Conservation (phyloP, 2,888 invertebrate genomes). For the Acrobasis repandana region DNA sequence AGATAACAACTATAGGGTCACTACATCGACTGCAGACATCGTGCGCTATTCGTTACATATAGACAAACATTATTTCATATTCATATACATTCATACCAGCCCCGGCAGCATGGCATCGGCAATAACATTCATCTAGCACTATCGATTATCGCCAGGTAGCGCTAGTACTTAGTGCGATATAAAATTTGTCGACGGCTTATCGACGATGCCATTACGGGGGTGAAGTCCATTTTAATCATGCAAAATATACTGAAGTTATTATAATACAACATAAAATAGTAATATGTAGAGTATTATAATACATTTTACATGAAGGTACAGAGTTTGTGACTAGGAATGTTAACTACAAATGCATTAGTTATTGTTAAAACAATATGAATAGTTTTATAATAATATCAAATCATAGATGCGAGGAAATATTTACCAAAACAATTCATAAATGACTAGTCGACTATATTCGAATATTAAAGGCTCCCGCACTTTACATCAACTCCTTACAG, state of each 20-base stretch:
- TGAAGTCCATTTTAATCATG: background rate
- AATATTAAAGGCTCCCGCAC: background rate
- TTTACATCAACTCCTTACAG: too few species aligned
- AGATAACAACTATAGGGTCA: conserved; percentile 14
- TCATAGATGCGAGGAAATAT: conserved; percentile 1
- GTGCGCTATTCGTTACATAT: background rate
- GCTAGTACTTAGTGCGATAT: too few species aligned
- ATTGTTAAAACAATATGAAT: background rate
- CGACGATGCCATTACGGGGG: too few species aligned
- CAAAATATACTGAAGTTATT: background rate
- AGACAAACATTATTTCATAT: background rate
- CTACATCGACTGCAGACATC: conserved; percentile 1
- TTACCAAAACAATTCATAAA: conserved; percentile 15
- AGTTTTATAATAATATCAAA: background rate
- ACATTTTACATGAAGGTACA: conserved; percentile 2
- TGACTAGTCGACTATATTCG: conserved; percentile 32
- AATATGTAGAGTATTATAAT: conserved; percentile 25
- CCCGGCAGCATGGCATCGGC: too few species aligned
- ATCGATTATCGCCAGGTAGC: too few species aligned
- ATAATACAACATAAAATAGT: conserved; percentile 8
- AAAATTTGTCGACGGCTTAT: too few species aligned
- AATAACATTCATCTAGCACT: too few species aligned
- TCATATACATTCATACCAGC: background rate
- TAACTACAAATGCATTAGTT: conserved; percentile 49
- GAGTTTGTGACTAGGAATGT: conserved; percentile 55